A percentile compares a stretch with the other conserved stretches of the same genome.
phyloP scores from a whole-genome alignment of 92 coral and sea anemone genomes.

The Phenganax subtilis region DNA sequence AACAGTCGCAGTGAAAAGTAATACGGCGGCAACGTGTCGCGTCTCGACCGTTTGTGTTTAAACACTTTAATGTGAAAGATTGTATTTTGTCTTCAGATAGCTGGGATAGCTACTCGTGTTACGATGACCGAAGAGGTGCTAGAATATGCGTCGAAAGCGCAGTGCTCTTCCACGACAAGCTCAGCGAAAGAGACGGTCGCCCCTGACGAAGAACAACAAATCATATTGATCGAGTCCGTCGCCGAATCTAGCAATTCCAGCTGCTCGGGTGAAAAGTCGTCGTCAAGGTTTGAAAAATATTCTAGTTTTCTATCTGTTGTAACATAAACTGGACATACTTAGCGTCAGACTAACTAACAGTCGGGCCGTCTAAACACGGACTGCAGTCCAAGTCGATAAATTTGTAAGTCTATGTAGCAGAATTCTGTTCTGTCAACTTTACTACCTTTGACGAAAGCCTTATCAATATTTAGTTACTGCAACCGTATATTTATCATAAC shows the following conservation, averaged over 20 bases:
- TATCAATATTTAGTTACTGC: background rate
- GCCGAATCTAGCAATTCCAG: background rate
- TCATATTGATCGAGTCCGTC: background rate
- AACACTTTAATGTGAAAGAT: background rate
- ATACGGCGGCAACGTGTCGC: conserved; percentile 6
- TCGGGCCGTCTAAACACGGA: background rate
- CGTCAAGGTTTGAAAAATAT: conserved; percentile 12
- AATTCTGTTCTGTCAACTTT: background rate
- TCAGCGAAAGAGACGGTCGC: conserved; percentile 3
- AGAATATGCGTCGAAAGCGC: background rate
- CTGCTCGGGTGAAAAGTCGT: background rate
- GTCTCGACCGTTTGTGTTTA: conserved; percentile 6
- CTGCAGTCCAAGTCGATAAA: background rate
- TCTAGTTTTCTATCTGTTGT: too few relatives aligned
- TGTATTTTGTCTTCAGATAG: conserved; percentile 2
- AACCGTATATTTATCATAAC: background rate
- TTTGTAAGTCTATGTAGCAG: background rate
- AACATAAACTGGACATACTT: background rate
- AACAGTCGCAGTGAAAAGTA: background rate
- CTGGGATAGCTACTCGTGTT: background rate
- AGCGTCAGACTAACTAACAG: background rate
- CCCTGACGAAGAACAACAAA: background rate
- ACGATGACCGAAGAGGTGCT: background rate
- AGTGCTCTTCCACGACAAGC: background rate
- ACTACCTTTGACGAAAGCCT: background rate